phyloP scores from a whole-genome alignment of 2,888 invertebrate genomes.

The Thecophora atra region DNA sequence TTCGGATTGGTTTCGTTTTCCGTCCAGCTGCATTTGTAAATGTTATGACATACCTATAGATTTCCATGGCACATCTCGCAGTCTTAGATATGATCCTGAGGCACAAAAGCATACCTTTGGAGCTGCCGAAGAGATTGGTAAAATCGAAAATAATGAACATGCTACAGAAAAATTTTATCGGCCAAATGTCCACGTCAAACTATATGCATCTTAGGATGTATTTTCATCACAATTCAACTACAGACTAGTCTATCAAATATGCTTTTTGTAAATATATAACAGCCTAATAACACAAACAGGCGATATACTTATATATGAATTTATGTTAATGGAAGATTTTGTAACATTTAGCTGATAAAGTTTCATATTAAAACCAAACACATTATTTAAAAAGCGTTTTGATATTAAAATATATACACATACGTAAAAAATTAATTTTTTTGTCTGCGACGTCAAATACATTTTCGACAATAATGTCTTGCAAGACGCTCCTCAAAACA shows the following conservation, averaged over 20 bases:
- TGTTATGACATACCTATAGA: conserved; percentile 82
- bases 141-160: conserved; percentile 71
- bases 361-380: no score
- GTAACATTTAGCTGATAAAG: no score
- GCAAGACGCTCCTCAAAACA: no score
- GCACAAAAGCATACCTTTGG: conserved; percentile 66
- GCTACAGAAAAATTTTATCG: conserved; percentile 73
- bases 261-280: conserved; percentile 61
- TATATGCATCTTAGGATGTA: conserved; percentile 53
- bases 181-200: conserved; percentile 61
- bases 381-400: no score
- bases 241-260: conserved; percentile 44
- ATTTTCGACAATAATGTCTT: no score
- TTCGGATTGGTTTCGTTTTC: conserved; percentile 94
- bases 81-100: conserved; percentile 72
- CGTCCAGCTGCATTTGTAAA: conserved; percentile 91
- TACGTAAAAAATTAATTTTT: no score
- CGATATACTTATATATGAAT: no score
- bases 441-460: no score
- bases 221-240: conserved; percentile 19
- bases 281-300: conserved; percentile 46
- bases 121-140: conserved; percentile 68
- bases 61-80: conserved; percentile 82
- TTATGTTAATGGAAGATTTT: no score
- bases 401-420: no score